Conservation (phyloP, 1,140 invertebrate genomes). For the Tribolium madens region DNA sequence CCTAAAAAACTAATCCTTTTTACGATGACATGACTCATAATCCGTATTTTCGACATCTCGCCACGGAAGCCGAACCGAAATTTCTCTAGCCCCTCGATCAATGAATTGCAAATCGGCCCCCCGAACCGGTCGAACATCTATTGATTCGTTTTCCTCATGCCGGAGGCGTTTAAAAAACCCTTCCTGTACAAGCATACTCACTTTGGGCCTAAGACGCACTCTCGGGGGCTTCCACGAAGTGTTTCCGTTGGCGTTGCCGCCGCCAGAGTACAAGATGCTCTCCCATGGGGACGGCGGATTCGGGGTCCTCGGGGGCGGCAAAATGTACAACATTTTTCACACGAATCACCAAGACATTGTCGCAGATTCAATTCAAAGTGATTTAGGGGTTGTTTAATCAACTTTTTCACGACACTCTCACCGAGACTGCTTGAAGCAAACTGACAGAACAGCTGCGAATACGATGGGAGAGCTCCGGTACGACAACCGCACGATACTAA, state of each 20-base stretch:
- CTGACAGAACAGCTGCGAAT: slow-evolving; percentile 48
- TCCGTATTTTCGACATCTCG: neutral
- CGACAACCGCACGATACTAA: slow-evolving; percentile 51
- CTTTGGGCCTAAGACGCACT: slow-evolving; percentile 53
- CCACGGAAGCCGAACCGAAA: too few relatives aligned
- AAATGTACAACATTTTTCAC: slow-evolving; percentile 66
- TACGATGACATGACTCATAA: neutral
- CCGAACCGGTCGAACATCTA: slow-evolving; percentile 46
- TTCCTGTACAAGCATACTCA: slow-evolving; percentile 49
- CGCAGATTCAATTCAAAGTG: neutral
- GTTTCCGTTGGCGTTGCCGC: neutral
- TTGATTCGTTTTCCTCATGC: slow-evolving; percentile 49
- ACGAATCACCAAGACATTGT: slow-evolving; percentile 11
- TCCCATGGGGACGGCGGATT: slow-evolving; percentile 69
- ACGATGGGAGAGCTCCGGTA: slow-evolving; percentile 36
- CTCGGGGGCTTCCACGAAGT: slow-evolving; percentile 51
- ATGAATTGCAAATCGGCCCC: slow-evolving; percentile 20
- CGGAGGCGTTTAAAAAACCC: slow-evolving; percentile 35
- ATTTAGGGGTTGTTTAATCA: neutral
- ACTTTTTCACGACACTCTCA: neutral
- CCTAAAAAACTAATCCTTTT: neutral
- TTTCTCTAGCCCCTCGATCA: neutral
- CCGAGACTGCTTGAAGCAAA: slow-evolving; percentile 41
- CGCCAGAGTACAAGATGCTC: slow-evolving; percentile 55
- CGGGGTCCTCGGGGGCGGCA: slow-evolving; percentile 67